Conservation (phyloP, 2,888 invertebrate genomes). For the Mimumesa dahlbomi region DNA sequence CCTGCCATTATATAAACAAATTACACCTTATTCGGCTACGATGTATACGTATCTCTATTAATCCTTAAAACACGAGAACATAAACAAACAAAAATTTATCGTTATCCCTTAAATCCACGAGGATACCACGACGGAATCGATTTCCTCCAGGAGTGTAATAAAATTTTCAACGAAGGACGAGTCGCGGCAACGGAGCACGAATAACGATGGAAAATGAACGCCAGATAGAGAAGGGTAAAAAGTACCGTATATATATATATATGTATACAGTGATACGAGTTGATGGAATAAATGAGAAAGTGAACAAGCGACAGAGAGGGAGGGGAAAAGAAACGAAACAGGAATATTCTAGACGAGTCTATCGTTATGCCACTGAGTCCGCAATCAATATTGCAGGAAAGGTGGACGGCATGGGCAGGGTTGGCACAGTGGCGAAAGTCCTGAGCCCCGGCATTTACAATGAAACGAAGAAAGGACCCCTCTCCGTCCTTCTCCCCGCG, state of each 20-base stretch:
- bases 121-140: neutral
- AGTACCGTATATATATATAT: neutral
- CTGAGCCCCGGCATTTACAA: slow-evolving; percentile 70
- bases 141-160: slow-evolving; percentile 31
- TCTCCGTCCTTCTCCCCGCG: slow-evolving; percentile 50
- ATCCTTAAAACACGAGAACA: no score
- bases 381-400: slow-evolving; percentile 77
- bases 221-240: neutral
- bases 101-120: neutral
- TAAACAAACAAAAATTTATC: no score
- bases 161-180: slow-evolving; percentile 20
- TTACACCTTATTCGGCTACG: no score
- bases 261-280: no score
- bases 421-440: slow-evolving; percentile 57
- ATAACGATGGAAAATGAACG: neutral
- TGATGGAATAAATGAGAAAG: slow-evolving; percentile 1
- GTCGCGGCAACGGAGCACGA: no score
- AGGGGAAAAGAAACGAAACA: slow-evolving; percentile 9
- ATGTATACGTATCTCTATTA: no score
- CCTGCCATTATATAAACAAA: no score
- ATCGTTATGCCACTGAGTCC: slow-evolving; percentile 66
- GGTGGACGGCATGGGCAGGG: slow-evolving; percentile 61
- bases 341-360: slow-evolving; percentile 63
- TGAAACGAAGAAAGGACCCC: slow-evolving; percentile 71
- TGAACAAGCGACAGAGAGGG: neutral